A percentile compares a stretch with the other conserved stretches of the same genome.
phyloP scores from a whole-genome alignment of 2,888 invertebrate species.

The Brachypterus glaber region DNA sequence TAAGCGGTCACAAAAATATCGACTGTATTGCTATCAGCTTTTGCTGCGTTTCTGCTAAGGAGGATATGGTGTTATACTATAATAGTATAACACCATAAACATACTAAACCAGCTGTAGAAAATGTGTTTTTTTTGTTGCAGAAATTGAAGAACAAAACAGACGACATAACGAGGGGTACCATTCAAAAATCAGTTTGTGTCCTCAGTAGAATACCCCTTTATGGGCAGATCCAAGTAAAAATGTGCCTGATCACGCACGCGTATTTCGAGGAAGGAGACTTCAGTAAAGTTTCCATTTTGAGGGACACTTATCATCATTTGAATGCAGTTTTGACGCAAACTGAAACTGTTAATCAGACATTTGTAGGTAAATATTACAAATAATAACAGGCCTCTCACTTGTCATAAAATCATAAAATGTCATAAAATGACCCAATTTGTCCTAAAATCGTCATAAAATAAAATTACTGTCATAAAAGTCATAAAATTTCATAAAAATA shows the following conservation, averaged over 20 bases:
- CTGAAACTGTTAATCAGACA: conserved; percentile 52
- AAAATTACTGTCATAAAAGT: too few species aligned
- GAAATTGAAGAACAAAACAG: conserved; percentile 84
- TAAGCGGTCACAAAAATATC: too few species aligned
- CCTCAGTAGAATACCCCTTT: conserved; percentile 79
- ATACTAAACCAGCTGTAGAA: too few species aligned
- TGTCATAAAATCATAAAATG: too few species aligned
- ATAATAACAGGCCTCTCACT: too few species aligned
- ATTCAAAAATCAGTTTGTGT: conserved; percentile 98
- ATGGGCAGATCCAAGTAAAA: conserved; percentile 91
- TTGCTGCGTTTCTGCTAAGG: too few species aligned
- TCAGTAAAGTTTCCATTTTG: conserved; percentile 75
- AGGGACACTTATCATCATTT: conserved; percentile 89
- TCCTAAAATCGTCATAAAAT: too few species aligned
- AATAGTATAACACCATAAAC: too few species aligned
- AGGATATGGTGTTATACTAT: too few species aligned
- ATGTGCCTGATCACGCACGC: conserved; percentile 93
- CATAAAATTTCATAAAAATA: too few species aligned
- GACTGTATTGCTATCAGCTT: too few species aligned
- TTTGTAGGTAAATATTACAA: conserved; percentile 51
- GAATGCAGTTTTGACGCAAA: conserved; percentile 66
- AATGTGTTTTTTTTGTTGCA: conserved; percentile 38
- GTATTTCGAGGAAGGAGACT: conserved; percentile 93
- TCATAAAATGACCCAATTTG: too few species aligned
- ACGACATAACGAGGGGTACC: conserved; percentile 93